phyloP scores from a whole-genome alignment of 2,797 vertebrate genomes.

The Pseudochirops corinnae region DNA sequence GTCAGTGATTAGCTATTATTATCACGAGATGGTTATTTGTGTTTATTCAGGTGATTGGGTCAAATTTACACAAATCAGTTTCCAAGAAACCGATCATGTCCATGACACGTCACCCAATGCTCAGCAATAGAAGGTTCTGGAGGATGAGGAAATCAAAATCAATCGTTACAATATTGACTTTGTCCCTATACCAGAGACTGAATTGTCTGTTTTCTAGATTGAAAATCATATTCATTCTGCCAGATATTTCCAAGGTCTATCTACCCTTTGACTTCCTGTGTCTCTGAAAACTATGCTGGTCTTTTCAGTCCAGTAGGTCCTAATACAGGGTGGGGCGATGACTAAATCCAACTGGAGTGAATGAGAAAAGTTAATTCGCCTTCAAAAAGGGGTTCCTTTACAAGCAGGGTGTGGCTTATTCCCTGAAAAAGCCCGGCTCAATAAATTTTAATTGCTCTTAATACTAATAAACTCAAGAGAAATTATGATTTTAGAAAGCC shows the following conservation, averaged over 20 bases:
- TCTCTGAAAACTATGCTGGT: not conserved
- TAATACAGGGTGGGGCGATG: not conserved
- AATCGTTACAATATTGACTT: not conserved
- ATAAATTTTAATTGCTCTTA: conserved; percentile 59
- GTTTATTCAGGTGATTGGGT: not conserved
- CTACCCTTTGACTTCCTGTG: not conserved
- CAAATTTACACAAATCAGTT: not conserved
- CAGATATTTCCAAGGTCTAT: not conserved
- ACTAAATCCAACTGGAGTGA: not conserved
- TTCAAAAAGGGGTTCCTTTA: conserved; percentile 40
- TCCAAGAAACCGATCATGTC: not conserved
- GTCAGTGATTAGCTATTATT: not conserved
- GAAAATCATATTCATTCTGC: not conserved
- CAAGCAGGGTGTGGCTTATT: conserved; percentile 32
- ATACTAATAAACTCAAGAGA: conserved; percentile 52
- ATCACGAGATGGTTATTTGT: not conserved
- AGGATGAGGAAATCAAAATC: not conserved
- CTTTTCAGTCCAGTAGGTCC: not conserved
- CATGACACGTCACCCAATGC: not conserved
- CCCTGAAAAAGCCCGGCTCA: conserved; percentile 41
- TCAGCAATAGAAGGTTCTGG: not conserved
- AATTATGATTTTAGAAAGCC: conserved; percentile 48
- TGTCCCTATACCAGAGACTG: not conserved
- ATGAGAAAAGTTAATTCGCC: not conserved
- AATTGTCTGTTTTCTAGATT: not conserved